Evolutionary conservation across 2,113 vertebrate species (phyloP).

Genomic region (Thunnus maccoyii): DNA sequence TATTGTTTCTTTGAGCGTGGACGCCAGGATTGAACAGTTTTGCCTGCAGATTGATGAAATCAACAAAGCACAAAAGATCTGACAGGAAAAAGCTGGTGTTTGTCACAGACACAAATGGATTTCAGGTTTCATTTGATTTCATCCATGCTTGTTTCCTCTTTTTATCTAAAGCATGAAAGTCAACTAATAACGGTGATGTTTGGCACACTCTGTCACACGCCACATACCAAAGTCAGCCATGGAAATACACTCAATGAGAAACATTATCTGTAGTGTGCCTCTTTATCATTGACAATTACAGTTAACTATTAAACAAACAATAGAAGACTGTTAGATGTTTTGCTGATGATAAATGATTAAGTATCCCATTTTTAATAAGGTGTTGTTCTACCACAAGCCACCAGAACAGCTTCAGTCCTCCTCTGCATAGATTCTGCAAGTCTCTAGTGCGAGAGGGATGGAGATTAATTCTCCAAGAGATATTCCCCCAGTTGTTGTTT

Average conservation of each 20-base stretch:
- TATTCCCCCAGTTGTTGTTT: background rate
- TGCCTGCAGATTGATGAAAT: conserved; percentile 58
- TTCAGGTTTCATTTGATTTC: conserved; percentile 51
- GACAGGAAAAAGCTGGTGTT: conserved; percentile 38
- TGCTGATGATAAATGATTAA: background rate
- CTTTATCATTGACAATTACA: conserved; percentile 18
- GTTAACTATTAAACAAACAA: conserved; percentile 22
- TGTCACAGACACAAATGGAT: conserved; percentile 43
- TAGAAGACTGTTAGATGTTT: conserved; percentile 28
- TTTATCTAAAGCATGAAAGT: conserved; percentile 44
- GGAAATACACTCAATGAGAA: conserved; percentile 1
- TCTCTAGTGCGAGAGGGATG: background rate
- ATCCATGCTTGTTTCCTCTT: conserved; percentile 50
- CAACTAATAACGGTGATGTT: conserved; percentile 1
- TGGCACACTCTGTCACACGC: conserved; percentile 5
- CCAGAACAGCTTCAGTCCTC: background rate
- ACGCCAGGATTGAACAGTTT: conserved; percentile 43
- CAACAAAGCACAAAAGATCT: conserved; percentile 52
- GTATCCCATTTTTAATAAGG: background rate
- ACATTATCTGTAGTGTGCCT: background rate
- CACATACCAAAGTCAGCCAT: background rate
- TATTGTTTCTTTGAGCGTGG: conserved; percentile 44
- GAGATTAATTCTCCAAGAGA: background rate
- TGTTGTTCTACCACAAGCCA: background rate
- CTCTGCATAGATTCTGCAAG: background rate